Conservation (phyloP, 2,797 vertebrate genomes). For the Euthynnus affinis region DNA sequence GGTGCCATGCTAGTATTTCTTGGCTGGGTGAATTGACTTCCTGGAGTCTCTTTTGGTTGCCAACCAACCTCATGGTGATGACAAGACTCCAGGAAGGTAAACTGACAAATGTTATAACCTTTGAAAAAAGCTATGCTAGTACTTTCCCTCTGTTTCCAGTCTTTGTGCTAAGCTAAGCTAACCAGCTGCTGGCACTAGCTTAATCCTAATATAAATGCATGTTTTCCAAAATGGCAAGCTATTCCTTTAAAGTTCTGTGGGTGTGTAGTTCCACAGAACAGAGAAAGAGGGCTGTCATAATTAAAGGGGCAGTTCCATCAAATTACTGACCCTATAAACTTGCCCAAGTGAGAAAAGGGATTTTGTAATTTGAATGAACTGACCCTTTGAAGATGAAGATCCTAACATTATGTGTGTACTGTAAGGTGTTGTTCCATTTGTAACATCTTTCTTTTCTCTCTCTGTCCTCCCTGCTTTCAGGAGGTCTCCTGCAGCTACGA, state of each 20-base stretch:
- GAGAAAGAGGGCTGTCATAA: no score
- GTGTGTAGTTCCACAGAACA: no score
- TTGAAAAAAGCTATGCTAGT: not conserved
- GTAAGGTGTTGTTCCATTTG: not conserved
- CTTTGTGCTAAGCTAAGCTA: not conserved
- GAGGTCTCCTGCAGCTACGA: conserved; percentile 81
- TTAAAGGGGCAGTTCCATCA: no score
- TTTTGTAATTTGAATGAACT: not conserved
- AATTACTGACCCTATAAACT: not conserved
- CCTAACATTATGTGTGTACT: not conserved
- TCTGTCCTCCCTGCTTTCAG: conserved; percentile 50
- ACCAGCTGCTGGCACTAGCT: not conserved
- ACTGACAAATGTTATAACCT: not conserved
- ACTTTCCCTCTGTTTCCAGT: no score
- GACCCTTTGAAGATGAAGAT: not conserved
- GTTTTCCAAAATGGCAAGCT: no score
- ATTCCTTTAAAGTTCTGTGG: no score
- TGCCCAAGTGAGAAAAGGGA: not conserved
- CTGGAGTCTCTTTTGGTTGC: no score
- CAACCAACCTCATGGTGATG: no score
- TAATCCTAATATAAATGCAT: not conserved
- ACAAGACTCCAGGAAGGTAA: no score
- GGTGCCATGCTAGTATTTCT: not conserved
- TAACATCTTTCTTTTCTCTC: not conserved
- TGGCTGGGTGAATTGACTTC: no score